phyloP scores from a whole-genome alignment of 2,888 invertebrate species.

The Sinopyrophorus schimmeli region DNA sequence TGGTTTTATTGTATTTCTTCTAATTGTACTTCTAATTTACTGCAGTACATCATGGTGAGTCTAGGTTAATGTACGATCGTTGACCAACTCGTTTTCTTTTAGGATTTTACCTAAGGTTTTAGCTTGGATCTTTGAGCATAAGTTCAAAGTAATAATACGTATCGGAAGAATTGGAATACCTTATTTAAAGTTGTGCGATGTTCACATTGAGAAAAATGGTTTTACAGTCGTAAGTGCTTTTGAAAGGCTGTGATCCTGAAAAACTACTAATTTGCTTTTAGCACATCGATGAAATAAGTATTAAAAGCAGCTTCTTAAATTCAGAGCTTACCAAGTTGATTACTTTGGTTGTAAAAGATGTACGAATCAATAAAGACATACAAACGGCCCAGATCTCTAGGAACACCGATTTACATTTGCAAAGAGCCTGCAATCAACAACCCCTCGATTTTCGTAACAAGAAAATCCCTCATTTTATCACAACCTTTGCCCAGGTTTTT shows the following conservation, averaged over 20 bases:
- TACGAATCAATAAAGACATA: constrained; percentile 79
- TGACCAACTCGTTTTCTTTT: constrained; percentile 25
- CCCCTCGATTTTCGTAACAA: constrained; percentile 71
- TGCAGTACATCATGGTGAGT: constrained; percentile 58
- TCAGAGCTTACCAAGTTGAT: constrained; percentile 85
- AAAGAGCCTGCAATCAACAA: constrained; percentile 48
- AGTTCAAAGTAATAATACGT: constrained; percentile 76
- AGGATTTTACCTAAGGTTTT: constrained; percentile 79
- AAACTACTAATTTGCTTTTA: too few species aligned
- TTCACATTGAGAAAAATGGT: constrained; percentile 78
- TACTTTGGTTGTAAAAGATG: constrained; percentile 79
- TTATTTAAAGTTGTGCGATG: constrained; percentile 78
- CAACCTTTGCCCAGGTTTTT: constrained; percentile 79
- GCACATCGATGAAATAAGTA: constrained; percentile 84
- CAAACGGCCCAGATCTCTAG: constrained; percentile 43
- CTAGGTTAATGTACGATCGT: not conserved
- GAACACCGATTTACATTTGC: constrained; percentile 36
- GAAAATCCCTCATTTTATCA: constrained; percentile 77
- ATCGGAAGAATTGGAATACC: constrained; percentile 83
- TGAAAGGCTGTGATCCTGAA: not conserved
- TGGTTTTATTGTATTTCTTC: constrained; percentile 50
- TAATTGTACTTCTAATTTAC: constrained; percentile 57
- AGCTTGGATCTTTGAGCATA: constrained; percentile 79
- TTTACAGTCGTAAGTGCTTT: constrained; percentile 47
- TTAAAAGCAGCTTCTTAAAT: constrained; percentile 85